A percentile compares a stretch with the other conserved stretches of the same genome.
phyloP scores from a whole-genome alignment of 2,113 vertebrate species.

The Hiodon tergisus region DNA sequence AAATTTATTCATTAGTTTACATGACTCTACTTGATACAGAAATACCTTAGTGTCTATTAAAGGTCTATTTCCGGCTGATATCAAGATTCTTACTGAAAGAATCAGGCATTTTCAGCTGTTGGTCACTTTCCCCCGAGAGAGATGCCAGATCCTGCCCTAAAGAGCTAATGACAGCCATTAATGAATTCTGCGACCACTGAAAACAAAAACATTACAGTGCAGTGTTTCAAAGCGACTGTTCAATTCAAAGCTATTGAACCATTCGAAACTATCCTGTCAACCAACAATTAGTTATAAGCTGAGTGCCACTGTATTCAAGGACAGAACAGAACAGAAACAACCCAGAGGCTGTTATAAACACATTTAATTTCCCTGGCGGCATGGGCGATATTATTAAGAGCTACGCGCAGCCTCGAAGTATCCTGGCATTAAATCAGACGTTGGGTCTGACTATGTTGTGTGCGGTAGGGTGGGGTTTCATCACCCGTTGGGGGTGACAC shows the following conservation, averaged over 20 bases:
- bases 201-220: no score
- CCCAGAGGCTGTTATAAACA: constrained; percentile 41
- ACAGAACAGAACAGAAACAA: neutral
- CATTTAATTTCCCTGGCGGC: constrained; percentile 36
- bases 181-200: neutral
- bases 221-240: no score
- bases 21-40: neutral
- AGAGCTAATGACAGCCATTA: constrained; percentile 13
- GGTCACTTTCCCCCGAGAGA: neutral
- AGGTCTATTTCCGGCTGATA: neutral
- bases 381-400: constrained; percentile 27
- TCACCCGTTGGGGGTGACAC: constrained; percentile 17
- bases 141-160: neutral
- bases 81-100: constrained; percentile 5
- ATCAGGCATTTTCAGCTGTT: constrained; percentile 21
- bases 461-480: constrained; percentile 12
- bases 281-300: no score
- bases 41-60: neutral
- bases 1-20: neutral
- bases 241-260: no score
- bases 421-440: neutral
- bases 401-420: constrained; percentile 15
- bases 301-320: neutral
- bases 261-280: no score
- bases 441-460: constrained; percentile 3